Evolutionary conservation across 2,797 vertebrate species (phyloP).

Genomic region (Margarornis squamiger): DNA sequence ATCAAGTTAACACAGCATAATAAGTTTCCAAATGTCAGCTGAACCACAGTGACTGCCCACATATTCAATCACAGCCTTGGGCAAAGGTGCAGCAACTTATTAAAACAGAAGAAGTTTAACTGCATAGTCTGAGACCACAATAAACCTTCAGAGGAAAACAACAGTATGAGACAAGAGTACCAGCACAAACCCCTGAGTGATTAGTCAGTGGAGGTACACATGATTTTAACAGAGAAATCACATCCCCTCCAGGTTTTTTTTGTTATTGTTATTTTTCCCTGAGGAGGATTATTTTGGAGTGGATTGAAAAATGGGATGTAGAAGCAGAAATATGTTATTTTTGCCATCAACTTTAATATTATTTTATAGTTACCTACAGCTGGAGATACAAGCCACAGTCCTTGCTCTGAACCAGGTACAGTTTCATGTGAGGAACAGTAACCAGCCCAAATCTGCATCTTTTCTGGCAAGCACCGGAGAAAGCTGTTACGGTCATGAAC

Average conservation of each 20-base stretch:
- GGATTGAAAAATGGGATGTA: not conserved
- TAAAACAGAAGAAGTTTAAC: conserved; percentile 14
- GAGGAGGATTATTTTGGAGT: not conserved
- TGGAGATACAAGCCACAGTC: not conserved
- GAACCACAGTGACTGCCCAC: conserved; percentile 22
- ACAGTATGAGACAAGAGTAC: not conserved
- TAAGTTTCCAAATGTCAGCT: not conserved
- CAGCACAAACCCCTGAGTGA: not conserved
- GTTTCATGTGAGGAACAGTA: not conserved
- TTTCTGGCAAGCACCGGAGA: not conserved
- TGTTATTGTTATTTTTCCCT: not conserved
- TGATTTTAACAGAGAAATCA: not conserved
- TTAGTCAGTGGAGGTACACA: not conserved
- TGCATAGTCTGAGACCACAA: not conserved
- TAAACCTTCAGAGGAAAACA: not conserved
- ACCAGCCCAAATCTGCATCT: not conserved
- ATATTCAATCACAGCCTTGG: conserved; percentile 18
- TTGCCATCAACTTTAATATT: not conserved
- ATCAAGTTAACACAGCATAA: not conserved
- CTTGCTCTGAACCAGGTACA: not conserved
- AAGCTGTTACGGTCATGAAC: not conserved
- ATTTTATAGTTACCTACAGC: not conserved
- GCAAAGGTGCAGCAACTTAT: conserved; percentile 10
- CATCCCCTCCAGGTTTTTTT: not conserved
- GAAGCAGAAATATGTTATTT: not conserved